Conservation (phyloP, 2,113 vertebrate genomes). For the Pongo abelii region DNA sequence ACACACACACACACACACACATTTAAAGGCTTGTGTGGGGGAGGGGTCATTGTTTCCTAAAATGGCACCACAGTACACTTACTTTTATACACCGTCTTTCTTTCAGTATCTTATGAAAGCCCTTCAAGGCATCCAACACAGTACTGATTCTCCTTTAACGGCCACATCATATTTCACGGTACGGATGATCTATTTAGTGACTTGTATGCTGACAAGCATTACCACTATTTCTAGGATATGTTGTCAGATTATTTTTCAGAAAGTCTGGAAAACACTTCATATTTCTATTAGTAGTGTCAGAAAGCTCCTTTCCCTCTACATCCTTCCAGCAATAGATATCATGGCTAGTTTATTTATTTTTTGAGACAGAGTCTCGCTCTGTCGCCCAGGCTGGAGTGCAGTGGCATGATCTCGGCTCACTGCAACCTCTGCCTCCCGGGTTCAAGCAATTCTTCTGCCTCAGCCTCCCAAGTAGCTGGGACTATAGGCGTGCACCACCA, state of each 20-base stretch:
- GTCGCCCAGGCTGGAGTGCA: no score
- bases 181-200: background rate
- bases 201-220: background rate
- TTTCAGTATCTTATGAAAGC: conserved; percentile 5
- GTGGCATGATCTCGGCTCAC: no score
- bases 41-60: background rate
- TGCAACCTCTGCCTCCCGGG: no score
- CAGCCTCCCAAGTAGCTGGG: no score
- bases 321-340: background rate
- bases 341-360: background rate
- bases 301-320: background rate
- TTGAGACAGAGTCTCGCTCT: no score
- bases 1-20: background rate
- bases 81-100: background rate
- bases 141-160: background rate
- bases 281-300: background rate
- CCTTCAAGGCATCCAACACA: background rate
- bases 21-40: background rate
- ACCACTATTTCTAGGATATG: background rate
- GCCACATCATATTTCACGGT: background rate
- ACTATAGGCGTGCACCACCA: no score
- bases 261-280: background rate
- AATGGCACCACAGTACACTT: background rate
- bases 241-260: background rate
- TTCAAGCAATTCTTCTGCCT: no score